phyloP scores from a whole-genome alignment of 2,888 invertebrate genomes.

The Andrena hattorfiana region DNA sequence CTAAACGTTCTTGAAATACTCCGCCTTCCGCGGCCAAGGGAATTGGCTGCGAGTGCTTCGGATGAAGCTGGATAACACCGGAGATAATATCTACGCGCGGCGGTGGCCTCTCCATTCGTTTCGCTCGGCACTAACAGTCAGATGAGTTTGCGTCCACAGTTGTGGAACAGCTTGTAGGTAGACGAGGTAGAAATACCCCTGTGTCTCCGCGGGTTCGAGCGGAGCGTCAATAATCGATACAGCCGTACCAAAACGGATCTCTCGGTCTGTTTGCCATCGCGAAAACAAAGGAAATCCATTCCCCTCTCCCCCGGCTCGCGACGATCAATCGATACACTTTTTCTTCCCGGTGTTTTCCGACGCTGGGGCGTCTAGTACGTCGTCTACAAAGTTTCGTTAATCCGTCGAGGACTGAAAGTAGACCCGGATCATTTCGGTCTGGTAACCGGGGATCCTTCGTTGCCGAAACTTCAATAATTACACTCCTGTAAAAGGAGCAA shows the following conservation, averaged over 20 bases:
- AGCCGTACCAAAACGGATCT: slow-evolving; percentile 42
- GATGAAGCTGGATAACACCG: too few relatives aligned
- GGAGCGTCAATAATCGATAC: slow-evolving; percentile 60
- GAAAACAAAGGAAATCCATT: slow-evolving; percentile 47
- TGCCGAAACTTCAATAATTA: too few relatives aligned
- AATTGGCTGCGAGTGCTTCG: too few relatives aligned
- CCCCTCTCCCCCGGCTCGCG: slow-evolving; percentile 3
- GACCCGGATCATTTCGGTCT: too few relatives aligned
- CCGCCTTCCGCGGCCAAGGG: too few relatives aligned
- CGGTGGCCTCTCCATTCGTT: too few relatives aligned
- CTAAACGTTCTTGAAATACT: not conserved
- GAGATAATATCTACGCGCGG: too few relatives aligned
- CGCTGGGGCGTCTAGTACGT: not conserved
- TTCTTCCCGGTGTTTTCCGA: slow-evolving; percentile 36
- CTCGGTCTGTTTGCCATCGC: slow-evolving; percentile 30
- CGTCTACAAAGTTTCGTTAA: not conserved
- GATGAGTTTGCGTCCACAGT: too few relatives aligned
- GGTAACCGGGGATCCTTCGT: too few relatives aligned
- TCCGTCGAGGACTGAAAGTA: too few relatives aligned
- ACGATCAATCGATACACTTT: slow-evolving; percentile 47
- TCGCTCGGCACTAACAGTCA: too few relatives aligned
- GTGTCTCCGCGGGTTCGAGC: slow-evolving; percentile 44
- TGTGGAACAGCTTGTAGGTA: not conserved
- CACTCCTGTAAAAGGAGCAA: too few relatives aligned
- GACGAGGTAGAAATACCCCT: slow-evolving; percentile 53